Evolutionary conservation across 2,888 invertebrate genomes (phyloP).

Genomic region (Liopterus haemorrhoidalis): DNA sequence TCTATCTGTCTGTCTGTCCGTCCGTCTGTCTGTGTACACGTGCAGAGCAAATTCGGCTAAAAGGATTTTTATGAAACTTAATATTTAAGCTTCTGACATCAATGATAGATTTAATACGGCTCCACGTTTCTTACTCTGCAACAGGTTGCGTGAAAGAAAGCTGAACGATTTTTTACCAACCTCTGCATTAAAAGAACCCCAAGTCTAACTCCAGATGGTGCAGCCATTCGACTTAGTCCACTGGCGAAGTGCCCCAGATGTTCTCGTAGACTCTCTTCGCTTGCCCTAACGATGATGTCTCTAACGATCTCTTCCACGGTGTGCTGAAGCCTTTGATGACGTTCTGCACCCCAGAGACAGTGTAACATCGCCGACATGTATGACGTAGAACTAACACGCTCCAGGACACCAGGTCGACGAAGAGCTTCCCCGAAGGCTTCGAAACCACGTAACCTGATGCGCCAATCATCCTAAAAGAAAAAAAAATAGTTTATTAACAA

Average conservation of each 20-base stretch:
- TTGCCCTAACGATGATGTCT: conserved; percentile 28
- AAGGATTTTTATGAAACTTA: no score
- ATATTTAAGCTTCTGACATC: no score
- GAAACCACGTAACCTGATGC: conserved; percentile 51
- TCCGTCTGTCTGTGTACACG: no score
- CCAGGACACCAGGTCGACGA: conserved; percentile 48
- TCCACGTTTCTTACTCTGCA: no score
- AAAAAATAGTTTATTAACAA: neutral
- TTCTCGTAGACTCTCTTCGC: conserved; percentile 40
- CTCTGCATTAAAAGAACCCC: conserved; percentile 50
- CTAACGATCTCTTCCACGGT: conserved; percentile 35
- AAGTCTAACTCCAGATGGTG: conserved; percentile 48
- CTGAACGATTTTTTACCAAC: no score
- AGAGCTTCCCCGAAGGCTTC: conserved; percentile 55
- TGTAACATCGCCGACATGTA: conserved; percentile 59
- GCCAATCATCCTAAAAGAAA: conserved; percentile 51
- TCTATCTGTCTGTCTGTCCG: no score
- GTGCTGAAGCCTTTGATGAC: conserved; percentile 40
- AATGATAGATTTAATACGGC: no score
- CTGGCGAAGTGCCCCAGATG: conserved; percentile 45
- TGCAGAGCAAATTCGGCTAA: no score
- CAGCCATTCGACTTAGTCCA: conserved; percentile 47
- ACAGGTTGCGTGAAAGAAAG: no score
- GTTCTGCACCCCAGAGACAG: conserved; percentile 60
- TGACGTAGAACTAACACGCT: conserved; percentile 53